phyloP scores from a whole-genome alignment of 1,140 invertebrate species.

The Copidosoma floridanum region DNA sequence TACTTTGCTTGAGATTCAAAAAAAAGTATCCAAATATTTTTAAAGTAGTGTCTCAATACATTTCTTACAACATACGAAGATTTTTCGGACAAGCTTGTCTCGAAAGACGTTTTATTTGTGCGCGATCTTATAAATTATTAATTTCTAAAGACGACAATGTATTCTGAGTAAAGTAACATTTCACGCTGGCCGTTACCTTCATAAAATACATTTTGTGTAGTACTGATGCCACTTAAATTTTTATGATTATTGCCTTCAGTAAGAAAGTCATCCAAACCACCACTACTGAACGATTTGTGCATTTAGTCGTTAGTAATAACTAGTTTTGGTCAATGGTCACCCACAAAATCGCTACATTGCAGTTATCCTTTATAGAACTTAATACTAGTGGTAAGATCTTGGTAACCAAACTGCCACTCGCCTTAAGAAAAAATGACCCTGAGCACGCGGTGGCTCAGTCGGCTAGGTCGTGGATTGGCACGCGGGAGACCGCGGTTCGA shows the following conservation, averaged over 20 bases:
- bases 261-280: conserved; percentile 46
- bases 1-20: too few species aligned
- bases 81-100: background rate
- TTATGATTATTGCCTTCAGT: conserved; percentile 48
- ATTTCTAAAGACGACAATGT: conserved; percentile 41
- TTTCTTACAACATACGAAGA: background rate
- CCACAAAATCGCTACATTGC: conserved; percentile 11
- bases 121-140: background rate
- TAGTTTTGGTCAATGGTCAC: conserved; percentile 25
- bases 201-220: conserved; percentile 52
- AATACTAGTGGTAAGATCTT: conserved; percentile 12
- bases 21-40: background rate
- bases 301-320: conserved; percentile 50
- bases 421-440: conserved; percentile 28
- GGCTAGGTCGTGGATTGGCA: too few species aligned
- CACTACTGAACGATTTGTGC: conserved; percentile 39
- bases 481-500: too few species aligned
- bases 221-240: conserved; percentile 51
- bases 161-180: conserved; percentile 46
- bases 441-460: too few species aligned
- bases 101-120: background rate
- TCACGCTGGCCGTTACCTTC: conserved; percentile 45
- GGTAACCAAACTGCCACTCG: conserved; percentile 20
- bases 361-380: conserved; percentile 30
- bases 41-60: background rate